Base-by-base conservation (phyloP, 2,113 vertebrate species). In the Elgaria multicarinata region DNA sequence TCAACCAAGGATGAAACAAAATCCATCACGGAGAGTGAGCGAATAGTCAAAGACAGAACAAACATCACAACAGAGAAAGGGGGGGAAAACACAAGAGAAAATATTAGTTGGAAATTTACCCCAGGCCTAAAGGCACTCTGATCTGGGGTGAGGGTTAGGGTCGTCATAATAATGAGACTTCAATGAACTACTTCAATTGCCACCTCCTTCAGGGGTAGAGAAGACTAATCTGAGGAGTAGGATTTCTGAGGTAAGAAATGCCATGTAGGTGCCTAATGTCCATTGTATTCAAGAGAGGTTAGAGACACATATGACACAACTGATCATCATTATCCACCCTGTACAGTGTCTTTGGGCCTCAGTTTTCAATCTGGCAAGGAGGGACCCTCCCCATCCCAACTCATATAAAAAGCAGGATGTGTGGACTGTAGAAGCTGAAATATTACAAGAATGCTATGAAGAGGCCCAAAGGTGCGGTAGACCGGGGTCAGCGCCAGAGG, bases 1-100 rank as follows among this genome's bases (percentile, higher is more conserved):
- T 92, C 82, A 96, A 78, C 85, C 95, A 96, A 88, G 92, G 80
- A 85, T 94, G 94, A 96, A 90, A 96, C 93, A 96, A 79, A 1
- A 92, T 95, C 33, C 90, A 94, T 26, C 89, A 91, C 14, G 62
- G 81, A 28, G 74, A 79, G 90, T 93, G 64, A 94, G 79, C 64
- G 24, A 75, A 42, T 18, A 64, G 33, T 84, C 81, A 92, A 18
- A 86, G 74, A 95, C 89, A 94, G 44, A 91, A 96, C 92, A 95
- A 90, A 95, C 90, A 4, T 80, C 94, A 97, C 95, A 0, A 71
- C 89, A 97, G 90, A 97, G 94, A 90, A 95, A 39, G 93, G 64
- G 87, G 76, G 55, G 92, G 64, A 93, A 58, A 94, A 91, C 90
- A 96, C 6, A 94, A 89, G 22, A 95, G 8, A 95, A 94, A 93